phyloP scores from a whole-genome alignment of 2,888 invertebrate species.

The Dasysyrphus albostriatus region DNA sequence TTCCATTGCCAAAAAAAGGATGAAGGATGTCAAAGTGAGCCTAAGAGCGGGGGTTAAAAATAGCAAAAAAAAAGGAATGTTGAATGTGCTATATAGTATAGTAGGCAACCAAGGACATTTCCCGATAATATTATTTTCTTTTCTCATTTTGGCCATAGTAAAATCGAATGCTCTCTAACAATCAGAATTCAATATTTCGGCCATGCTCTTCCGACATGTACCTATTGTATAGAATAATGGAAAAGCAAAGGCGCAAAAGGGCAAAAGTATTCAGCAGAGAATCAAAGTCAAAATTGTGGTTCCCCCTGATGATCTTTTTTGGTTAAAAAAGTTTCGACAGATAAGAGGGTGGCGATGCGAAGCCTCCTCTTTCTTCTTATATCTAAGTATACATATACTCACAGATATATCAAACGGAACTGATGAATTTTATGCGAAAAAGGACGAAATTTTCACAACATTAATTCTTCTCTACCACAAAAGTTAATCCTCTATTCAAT shows the following conservation, averaged over 20 bases:
- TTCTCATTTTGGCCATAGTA: constrained; percentile 18
- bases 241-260: constrained; percentile 18
- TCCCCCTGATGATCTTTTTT: constrained; percentile 42
- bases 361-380: not conserved
- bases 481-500: constrained; percentile 77
- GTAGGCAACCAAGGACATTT: constrained; percentile 32
- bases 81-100: not conserved
- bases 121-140: constrained; percentile 39
- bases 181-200: constrained; percentile 40
- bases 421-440: constrained; percentile 58
- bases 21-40: constrained; percentile 37
- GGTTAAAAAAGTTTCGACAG: constrained; percentile 31
- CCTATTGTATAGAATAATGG: constrained; percentile 22
- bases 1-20: constrained; percentile 29
- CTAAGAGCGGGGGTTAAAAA: not conserved
- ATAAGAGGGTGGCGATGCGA: constrained; percentile 66
- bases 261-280: constrained; percentile 35
- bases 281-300: constrained; percentile 46
- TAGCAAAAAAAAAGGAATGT: constrained; percentile 5
- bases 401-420: constrained; percentile 11
- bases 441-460: constrained; percentile 77
- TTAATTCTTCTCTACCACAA: constrained; percentile 77
- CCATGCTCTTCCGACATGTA: not conserved
- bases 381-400: not conserved
- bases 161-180: constrained; percentile 33